Base-by-base conservation (phyloP, 2,113 vertebrate species). In the Amphilophus citrinellus region DNA sequence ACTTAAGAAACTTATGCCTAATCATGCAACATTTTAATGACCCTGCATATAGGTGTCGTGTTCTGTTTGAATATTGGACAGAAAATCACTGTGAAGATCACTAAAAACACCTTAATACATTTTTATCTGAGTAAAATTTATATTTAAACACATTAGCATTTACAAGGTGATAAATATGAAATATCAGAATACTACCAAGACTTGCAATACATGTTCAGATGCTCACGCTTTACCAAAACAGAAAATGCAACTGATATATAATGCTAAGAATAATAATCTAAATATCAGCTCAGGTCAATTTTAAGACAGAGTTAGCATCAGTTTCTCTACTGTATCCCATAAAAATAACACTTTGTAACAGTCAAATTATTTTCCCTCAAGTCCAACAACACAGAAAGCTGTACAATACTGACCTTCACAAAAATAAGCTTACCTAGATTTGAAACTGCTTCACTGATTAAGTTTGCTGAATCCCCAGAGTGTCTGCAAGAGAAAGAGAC, bases 391-490 rank as follows among this genome's bases (percentile, higher is more conserved):
- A 15, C 14, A 42, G 65, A 61, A 83, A 10, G 8, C 10, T 10
- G 13, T 2, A 32, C 10, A 20, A 15, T 44, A 39, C 15, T 17
- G 18, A 32, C 5, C 2, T 22, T 71, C 24, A 24, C 13, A 61
- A 22, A 71, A 3, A 32, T 22, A 71, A 58, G 27, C 85, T 96
- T 96, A 99, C 98, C 98, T 91, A 99, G 96, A 89, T 96, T 97
- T 94, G 97, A 98, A 93, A 98, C 97, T 60, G 98, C 98, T 95
- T 99, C 98, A 86, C 97, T 97, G 94, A 99, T 97, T 90, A 99
- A 96, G 90, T 97, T 97, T 91, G 96, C 95, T 87, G 95, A 94
- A 87, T 95, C 96, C 93, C 95, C 96, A 78, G 95, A 94, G 88
- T 96, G 95, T 93, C 97, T 98, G 94, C 47, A 95, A 93, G 89